Evolutionary conservation across 1,140 invertebrate genomes (phyloP).

Genomic region (Sarcophaga peregrina): DNA sequence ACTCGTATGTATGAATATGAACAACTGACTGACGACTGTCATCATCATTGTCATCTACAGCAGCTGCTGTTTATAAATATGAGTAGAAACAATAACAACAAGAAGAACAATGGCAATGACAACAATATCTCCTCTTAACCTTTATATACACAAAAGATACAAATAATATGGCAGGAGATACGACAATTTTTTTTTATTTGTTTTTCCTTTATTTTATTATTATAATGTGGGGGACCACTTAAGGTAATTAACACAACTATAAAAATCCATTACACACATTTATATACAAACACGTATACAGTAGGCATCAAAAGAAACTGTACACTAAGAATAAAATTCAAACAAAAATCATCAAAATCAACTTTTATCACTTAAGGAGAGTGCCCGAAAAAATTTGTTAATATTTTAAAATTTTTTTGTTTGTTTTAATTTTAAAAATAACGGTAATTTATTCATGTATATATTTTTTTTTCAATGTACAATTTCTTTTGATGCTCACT

Average conservation of each 20-base stretch:
- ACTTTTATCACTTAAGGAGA: no score
- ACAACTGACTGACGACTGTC: slow-evolving; percentile 13
- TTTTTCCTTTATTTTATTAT: background rate
- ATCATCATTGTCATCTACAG: slow-evolving; percentile 12
- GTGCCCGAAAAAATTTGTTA: no score
- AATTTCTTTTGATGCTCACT: no score
- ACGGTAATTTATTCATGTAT: no score
- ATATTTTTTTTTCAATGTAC: no score
- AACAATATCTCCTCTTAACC: slow-evolving; percentile 2
- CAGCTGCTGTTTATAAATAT: slow-evolving; percentile 8
- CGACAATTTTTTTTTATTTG: background rate
- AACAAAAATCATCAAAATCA: no score
- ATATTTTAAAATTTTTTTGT: no score
- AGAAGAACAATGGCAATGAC: background rate
- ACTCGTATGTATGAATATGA: background rate
- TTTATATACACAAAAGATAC: background rate
- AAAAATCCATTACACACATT: background rate
- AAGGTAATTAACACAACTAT: slow-evolving; percentile 34
- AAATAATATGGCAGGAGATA: background rate
- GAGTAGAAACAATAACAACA: background rate
- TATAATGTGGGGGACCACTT: slow-evolving; percentile 39
- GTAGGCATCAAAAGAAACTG: no score
- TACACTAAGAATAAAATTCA: no score
- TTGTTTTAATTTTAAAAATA: no score
- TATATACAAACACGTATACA: background rate